Evolutionary conservation across 2,888 invertebrate genomes (phyloP).

Genomic region (Aporophyla nigra): DNA sequence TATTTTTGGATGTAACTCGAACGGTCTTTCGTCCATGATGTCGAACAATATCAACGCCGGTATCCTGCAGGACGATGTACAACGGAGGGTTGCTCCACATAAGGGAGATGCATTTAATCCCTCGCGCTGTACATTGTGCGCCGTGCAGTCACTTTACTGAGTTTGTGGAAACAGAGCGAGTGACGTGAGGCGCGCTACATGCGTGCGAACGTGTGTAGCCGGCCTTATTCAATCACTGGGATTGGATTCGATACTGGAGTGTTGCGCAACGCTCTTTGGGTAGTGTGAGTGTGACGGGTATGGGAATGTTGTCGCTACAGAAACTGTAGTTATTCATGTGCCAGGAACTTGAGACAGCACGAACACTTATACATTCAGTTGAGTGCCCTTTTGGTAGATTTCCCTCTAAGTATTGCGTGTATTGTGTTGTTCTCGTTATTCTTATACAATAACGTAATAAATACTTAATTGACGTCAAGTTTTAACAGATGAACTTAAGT

Average conservation of each 20-base stretch:
- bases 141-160: slow-evolving; percentile 44
- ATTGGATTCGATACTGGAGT: slow-evolving; percentile 17
- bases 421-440: too few relatives aligned
- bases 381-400: not conserved
- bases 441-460: not conserved
- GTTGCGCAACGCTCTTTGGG: not conserved
- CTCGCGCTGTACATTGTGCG: not conserved
- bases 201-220: not conserved
- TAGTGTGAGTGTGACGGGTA: too few relatives aligned
- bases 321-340: not conserved
- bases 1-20: not conserved
- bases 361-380: not conserved
- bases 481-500: not conserved
- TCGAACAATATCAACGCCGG: not conserved
- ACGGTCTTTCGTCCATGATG: not conserved
- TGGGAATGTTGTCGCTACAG: not conserved
- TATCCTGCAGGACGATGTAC: not conserved
- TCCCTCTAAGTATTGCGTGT: not conserved
- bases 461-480: not conserved
- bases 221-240: slow-evolving; percentile 23
- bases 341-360: not conserved
- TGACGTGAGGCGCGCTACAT: not conserved
- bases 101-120: slow-evolving; percentile 28
- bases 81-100: not conserved
- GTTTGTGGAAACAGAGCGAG: slow-evolving; percentile 18